Evolutionary conservation across 2,888 invertebrate species (phyloP).

Genomic region (Rhingia campestris): DNA sequence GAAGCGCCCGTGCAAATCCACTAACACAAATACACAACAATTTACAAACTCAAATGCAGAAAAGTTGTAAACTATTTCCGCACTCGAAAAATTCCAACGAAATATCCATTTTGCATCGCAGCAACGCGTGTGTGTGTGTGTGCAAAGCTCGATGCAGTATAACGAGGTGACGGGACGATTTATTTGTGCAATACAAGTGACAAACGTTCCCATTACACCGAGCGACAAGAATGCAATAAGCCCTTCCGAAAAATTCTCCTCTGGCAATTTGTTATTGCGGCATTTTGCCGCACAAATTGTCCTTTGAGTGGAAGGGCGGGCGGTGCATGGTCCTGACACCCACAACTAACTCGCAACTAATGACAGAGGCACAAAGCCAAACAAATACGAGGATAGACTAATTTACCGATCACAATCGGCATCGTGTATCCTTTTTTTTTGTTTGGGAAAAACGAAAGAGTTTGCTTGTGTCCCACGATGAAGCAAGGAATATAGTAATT

Average conservation of each 20-base stretch:
- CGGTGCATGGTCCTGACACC: neutral
- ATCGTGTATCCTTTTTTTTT: slow-evolving; percentile 8
- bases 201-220: slow-evolving; percentile 69
- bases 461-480: slow-evolving; percentile 3
- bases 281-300: slow-evolving; percentile 58
- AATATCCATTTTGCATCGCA: slow-evolving; percentile 44
- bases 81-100: slow-evolving; percentile 64
- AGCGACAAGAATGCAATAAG: slow-evolving; percentile 62
- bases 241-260: slow-evolving; percentile 49
- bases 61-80: slow-evolving; percentile 72
- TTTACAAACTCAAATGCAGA: slow-evolving; percentile 70
- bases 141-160: slow-evolving; percentile 23
- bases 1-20: slow-evolving; percentile 13
- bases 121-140: slow-evolving; percentile 6
- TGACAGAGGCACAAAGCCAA: slow-evolving; percentile 43
- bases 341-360: slow-evolving; percentile 29
- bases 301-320: neutral
- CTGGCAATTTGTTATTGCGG: slow-evolving; percentile 67
- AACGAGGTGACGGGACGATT: slow-evolving; percentile 71
- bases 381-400: slow-evolving; percentile 37
- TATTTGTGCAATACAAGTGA: slow-evolving; percentile 72
- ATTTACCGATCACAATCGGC: slow-evolving; percentile 40
- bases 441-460: neutral
- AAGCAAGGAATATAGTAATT: slow-evolving; percentile 20
- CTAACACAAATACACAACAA: slow-evolving; percentile 37